A percentile compares a stretch with the other conserved stretches of the same genome.
These are phyloP conservation scores for Hirtodrosophila histrioides DNA, from an alignment of 2,888 invertebrate species.

Conservation along the genomic window DNA sequence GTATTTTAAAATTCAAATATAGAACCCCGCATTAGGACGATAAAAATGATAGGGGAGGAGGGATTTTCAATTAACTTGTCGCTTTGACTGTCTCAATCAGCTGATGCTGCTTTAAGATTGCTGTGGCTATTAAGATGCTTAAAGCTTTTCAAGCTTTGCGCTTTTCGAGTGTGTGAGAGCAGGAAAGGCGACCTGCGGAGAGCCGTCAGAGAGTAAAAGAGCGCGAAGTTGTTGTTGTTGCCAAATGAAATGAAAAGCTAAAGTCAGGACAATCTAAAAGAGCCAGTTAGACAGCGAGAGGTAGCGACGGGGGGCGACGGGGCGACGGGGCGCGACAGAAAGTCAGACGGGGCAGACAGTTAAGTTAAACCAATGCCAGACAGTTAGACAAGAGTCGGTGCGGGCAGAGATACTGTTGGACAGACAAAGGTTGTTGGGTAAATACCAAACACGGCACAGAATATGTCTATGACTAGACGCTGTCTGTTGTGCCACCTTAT, in stretches of 20 bases:
- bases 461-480: conserved; percentile 56
- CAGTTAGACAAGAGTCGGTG: conserved; percentile 23
- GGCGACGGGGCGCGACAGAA: not conserved
- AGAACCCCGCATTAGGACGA: too few species aligned
- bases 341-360: conserved; percentile 4
- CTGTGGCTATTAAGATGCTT: not conserved
- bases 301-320: not conserved
- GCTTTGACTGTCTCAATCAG: too few species aligned
- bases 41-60: too few species aligned
- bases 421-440: conserved; percentile 56
- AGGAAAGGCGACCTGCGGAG: too few species aligned
- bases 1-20: too few species aligned
- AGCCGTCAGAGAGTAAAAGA: not conserved
- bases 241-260: conserved; percentile 24
- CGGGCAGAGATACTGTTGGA: conserved; percentile 21
- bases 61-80: too few species aligned
- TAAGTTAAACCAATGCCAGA: conserved; percentile 54
- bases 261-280: conserved; percentile 17
- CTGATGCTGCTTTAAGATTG: too few species aligned
- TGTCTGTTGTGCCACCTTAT: conserved; percentile 54
- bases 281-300: conserved; percentile 40
- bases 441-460: conserved; percentile 43
- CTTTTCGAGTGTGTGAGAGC: too few species aligned
- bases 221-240: too few species aligned
- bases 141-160: conserved; percentile 4